Evolutionary conservation across 2,888 invertebrate species (phyloP).

Genomic region (Dyspetes luteomarginatus): DNA sequence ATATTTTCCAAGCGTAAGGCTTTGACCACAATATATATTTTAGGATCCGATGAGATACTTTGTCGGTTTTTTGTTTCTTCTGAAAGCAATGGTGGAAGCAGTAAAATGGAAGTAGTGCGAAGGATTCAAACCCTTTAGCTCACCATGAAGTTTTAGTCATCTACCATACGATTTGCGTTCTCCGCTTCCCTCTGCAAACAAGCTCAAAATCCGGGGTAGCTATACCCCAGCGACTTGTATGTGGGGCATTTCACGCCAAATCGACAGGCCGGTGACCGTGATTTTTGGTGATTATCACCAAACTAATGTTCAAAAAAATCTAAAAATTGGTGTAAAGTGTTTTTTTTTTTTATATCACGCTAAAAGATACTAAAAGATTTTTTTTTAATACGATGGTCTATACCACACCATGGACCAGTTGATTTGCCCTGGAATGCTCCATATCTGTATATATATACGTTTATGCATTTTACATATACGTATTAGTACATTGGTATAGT

Average conservation of each 20-base stretch:
- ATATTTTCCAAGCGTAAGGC: too few relatives aligned
- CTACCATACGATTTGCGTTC: conserved; percentile 68
- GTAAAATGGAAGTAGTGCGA: conserved; percentile 30
- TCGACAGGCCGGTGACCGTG: too few relatives aligned
- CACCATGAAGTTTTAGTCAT: conserved; percentile 32
- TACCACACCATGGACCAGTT: conserved; percentile 67
- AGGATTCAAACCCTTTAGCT: conserved; percentile 71
- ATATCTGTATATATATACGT: conserved; percentile 13
- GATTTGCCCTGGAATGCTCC: too few relatives aligned
- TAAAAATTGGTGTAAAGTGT: too few relatives aligned
- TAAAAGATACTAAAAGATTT: too few relatives aligned
- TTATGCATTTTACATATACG: conserved; percentile 61
- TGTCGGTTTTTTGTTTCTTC: background rate
- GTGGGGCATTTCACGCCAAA: too few relatives aligned
- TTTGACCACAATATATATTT: too few relatives aligned
- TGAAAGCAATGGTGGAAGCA: conserved; percentile 1
- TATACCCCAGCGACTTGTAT: too few relatives aligned
- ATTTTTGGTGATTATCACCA: too few relatives aligned
- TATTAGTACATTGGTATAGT: background rate
- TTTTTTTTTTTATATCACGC: too few relatives aligned
- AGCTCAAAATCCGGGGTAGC: conserved; percentile 65
- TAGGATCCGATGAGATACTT: background rate
- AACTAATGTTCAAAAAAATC: too few relatives aligned
- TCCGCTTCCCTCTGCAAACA: conserved; percentile 71
- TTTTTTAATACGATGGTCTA: too few relatives aligned